A percentile compares a stretch with the other conserved stretches of the same genome.
Evolutionary conservation across 2,888 invertebrate genomes (phyloP).

Genomic region (Nomada fucata): DNA sequence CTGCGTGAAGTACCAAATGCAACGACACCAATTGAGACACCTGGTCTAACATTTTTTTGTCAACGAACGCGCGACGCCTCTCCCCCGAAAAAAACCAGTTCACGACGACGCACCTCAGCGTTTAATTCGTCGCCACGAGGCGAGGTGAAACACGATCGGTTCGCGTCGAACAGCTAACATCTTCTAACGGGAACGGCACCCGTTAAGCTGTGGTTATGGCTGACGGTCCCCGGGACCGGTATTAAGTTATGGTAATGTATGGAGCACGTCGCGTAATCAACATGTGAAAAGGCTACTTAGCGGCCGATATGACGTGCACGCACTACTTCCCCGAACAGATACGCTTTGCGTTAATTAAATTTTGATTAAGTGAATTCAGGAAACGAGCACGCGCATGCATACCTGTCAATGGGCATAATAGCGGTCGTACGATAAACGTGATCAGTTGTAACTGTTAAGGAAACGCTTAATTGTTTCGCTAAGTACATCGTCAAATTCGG

Average conservation of each 20-base stretch:
- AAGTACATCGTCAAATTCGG: too few relatives aligned
- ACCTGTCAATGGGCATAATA: too few relatives aligned
- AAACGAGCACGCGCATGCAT: too few relatives aligned
- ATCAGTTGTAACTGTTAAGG: too few relatives aligned
- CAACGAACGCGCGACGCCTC: not conserved
- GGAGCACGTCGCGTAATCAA: slow-evolving; percentile 40
- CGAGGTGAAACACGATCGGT: slow-evolving; percentile 21
- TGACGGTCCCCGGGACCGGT: slow-evolving; percentile 35
- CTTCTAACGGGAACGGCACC: slow-evolving; percentile 49
- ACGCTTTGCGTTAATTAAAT: not conserved
- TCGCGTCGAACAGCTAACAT: slow-evolving; percentile 5
- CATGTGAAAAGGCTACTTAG: slow-evolving; percentile 58
- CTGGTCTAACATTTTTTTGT: not conserved
- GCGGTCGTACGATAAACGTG: too few relatives aligned
- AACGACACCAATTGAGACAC: too few relatives aligned
- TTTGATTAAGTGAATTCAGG: too few relatives aligned
- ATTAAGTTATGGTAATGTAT: slow-evolving; percentile 55
- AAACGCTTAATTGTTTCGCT: too few relatives aligned
- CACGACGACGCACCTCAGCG: not conserved
- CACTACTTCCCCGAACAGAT: slow-evolving; percentile 26
- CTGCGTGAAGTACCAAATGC: not conserved
- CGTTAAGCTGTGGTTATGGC: slow-evolving; percentile 51
- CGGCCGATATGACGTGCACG: slow-evolving; percentile 15
- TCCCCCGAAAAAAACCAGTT: not conserved
- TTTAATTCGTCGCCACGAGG: slow-evolving; percentile 14